Evolutionary conservation across 2,797 vertebrate genomes (phyloP).

Genomic region (Myoxocephalus aenaeus): DNA sequence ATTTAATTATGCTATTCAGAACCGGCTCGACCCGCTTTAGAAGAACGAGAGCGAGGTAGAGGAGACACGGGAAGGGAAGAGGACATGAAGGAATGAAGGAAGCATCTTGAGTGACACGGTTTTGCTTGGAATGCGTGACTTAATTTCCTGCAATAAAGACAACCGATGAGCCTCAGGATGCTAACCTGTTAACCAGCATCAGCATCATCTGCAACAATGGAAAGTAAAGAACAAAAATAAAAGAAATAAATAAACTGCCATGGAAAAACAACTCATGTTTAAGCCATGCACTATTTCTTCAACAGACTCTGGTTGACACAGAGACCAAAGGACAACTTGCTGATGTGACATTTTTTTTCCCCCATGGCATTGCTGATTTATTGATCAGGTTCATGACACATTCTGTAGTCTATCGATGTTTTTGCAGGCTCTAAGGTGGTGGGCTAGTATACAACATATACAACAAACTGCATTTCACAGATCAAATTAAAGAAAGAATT

Average conservation of each 20-base stretch:
- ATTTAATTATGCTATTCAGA: conserved; percentile 45
- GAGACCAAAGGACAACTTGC: conserved; percentile 32
- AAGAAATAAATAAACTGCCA: conserved; percentile 5
- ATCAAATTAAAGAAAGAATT: too few species aligned
- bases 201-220: conserved; percentile 12
- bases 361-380: conserved; percentile 28
- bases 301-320: conserved; percentile 12
- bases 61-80: background rate
- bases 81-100: background rate
- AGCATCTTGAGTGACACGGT: background rate
- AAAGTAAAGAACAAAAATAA: conserved; percentile 1
- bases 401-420: conserved; percentile 34
- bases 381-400: conserved; percentile 34
- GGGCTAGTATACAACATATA: background rate
- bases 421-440: background rate
- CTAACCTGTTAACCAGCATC: conserved; percentile 28
- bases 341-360: conserved; percentile 26
- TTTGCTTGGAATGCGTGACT: background rate
- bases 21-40: conserved; percentile 14
- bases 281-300: conserved; percentile 16
- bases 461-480: background rate
- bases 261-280: conserved; percentile 22
- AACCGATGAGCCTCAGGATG: too few species aligned
- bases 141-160: conserved; percentile 16
- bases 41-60: background rate